Base-by-base conservation (phyloP, 2,797 vertebrate species). In the Harpagifer antarcticus region DNA sequence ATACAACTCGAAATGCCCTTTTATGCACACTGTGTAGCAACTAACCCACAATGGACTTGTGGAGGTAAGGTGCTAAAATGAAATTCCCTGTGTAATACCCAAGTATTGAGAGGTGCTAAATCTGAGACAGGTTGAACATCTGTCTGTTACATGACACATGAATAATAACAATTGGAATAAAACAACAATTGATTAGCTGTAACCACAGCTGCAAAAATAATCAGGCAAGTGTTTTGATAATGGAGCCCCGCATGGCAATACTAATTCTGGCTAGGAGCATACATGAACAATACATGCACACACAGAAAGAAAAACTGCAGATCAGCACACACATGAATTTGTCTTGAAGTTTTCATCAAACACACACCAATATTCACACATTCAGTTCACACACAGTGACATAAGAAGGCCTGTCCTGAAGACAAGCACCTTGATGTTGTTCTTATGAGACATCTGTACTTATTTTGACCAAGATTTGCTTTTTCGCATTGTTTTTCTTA, bases 291-390 rank as follows among this genome's bases (percentile, higher is more conserved):
- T 33, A 33, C 75, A 61, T 37, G 33, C 81, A 62, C 42, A 64
- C 42, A 48, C n/a, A 68, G 48, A 68, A 52, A 73, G 16, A 16
- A 81, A 75, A 67, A 23, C 64, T 74, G 60, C 60, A 45, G 42
- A 75, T 61, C 54, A 53, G 68, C 54, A 49, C 23, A 76, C 74
- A 85, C 61, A 82, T 40, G 13, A 77, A 89, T 85, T 67, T 56
- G 79, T 86, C 75, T 87, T 86, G 83, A 90, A 85, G 85, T 86
- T 68, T 81, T 73, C 75, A 78, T 86, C 58, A 76, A 58, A 61
- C 78, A 90, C 84, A 79, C 82, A 76, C 68, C 3, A 17, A 74
- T 61, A 68, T 67, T 74, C 68, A 82, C 54, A 76, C 78, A 60
- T 84, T 86, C 76, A 79, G 85, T 85, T 74, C 78, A 74, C 77